Conservation (phyloP, 2,797 vertebrate species). For the Synaphobranchus kaupii region DNA sequence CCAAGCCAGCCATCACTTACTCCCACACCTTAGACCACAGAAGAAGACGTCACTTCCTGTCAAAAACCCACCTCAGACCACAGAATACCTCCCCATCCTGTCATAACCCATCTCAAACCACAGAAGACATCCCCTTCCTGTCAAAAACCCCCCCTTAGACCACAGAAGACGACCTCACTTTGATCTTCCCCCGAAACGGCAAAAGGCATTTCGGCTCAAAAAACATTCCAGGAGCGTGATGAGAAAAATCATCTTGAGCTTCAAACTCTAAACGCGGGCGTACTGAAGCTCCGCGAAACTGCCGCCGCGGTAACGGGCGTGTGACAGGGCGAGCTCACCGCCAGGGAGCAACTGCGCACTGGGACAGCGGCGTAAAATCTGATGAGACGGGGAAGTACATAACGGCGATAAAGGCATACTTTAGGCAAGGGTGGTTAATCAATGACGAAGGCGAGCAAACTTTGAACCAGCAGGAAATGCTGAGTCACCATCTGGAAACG, state of each 20-base stretch:
- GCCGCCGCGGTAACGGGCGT: neutral
- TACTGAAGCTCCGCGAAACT: neutral
- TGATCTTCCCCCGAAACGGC: too few species aligned
- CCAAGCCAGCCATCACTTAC: neutral
- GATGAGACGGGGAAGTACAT: constrained; percentile 4
- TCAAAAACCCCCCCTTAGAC: too few species aligned
- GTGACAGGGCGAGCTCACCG: neutral
- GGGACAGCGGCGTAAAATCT: neutral
- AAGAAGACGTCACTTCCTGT: too few species aligned
- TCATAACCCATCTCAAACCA: too few species aligned
- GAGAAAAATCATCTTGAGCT: too few species aligned
- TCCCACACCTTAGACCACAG: too few species aligned
- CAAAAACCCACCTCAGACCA: too few species aligned
- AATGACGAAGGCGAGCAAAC: constrained; percentile 50
- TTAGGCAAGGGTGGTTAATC: constrained; percentile 26
- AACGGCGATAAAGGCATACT: constrained; percentile 22
- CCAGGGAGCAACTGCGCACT: neutral
- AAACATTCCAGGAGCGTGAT: too few species aligned
- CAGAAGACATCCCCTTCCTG: too few species aligned
- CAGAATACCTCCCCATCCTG: too few species aligned
- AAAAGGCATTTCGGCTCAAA: too few species aligned
- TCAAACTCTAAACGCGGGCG: neutral
- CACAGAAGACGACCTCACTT: too few species aligned
- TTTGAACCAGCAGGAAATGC: constrained; percentile 40
- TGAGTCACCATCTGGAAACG: constrained; percentile 45